Evolutionary conservation across 2,888 invertebrate genomes (phyloP), one percentile per base, ranked within the genome.

Genomic region (Biston betularia): DNA sequence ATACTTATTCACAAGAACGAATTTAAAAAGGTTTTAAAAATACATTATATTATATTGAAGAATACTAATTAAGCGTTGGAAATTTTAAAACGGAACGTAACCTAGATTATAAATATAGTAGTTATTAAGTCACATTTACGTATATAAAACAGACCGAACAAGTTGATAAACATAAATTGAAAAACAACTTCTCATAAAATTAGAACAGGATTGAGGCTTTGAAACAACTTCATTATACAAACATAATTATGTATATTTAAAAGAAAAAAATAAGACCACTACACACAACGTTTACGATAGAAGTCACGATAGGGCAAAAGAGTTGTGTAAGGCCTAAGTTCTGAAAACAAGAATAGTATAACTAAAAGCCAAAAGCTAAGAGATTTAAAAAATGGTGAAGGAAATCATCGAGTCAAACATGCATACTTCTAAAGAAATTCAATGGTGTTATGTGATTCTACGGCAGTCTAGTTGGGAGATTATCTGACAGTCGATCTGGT

Each of bases 41-140:
- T 24, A 24, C 24, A 24, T 24, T 1, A 24, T 24, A 24, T 2
- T 24, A 24, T 24, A 24, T 24, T 2, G 24, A 24, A 24, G 24
- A 24, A 24, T 24, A 24, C 24, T 24, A 42, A 40, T 42, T 5
- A 33, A 50, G 34, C 49, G n/a, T 6, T 40, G 48, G 49, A 9
- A 48, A 24, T 24, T 49, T 33, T 38, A 15, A 38, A 56, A 58
- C 14, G 49, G 49, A 58, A 24, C 48, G 33, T 58, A 49, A 49
- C 49, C 33, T 12, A 33, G 24, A 42, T 44, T 44, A 54, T 33
- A 54, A 12, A 42, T 54, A n/a, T n/a, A n/a, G n/a, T n/a, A 42
- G 24, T 42, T 42, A 42, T 40, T 40, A 42, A 54, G 2, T 54
- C 24, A 54, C 0, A 53, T 7, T 3, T n/a, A 53, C 38, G 40